These are phyloP conservation scores for Stenolophus ochropezus DNA, from an alignment of 2,888 invertebrate genomes.

Conservation along the genomic window DNA sequence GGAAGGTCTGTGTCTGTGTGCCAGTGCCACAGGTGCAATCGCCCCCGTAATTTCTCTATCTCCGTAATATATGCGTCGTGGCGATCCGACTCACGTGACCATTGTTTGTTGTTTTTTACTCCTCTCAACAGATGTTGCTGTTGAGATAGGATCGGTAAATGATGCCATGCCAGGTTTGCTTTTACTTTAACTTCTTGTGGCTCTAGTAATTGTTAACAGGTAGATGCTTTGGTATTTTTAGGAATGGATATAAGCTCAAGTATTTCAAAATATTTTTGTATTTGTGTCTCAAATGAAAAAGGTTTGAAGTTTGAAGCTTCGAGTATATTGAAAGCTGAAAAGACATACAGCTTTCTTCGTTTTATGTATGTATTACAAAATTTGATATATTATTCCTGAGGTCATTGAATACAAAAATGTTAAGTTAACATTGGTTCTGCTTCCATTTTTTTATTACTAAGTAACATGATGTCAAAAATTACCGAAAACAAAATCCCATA, in stretches of 20 bases:
- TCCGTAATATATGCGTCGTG: constrained; percentile 66
- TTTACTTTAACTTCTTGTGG: constrained; percentile 2
- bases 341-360: too few species aligned
- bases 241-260: background rate
- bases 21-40: constrained; percentile 52
- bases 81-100: constrained; percentile 46
- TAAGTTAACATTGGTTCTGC: too few species aligned
- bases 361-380: too few species aligned
- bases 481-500: too few species aligned
- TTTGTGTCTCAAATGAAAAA: too few species aligned
- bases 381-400: too few species aligned
- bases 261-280: background rate
- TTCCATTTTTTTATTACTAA: too few species aligned
- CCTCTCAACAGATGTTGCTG: background rate
- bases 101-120: constrained; percentile 38
- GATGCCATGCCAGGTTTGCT: too few species aligned
- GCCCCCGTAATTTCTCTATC: constrained; percentile 47
- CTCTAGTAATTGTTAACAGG: background rate
- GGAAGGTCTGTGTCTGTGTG: constrained; percentile 50
- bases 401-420: too few species aligned
- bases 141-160: constrained; percentile 22
- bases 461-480: too few species aligned
- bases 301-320: too few species aligned
- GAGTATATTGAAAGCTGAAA: too few species aligned
- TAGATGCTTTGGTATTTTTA: background rate